Conservation (phyloP, 2,888 invertebrate genomes). For the Acleris cristana region DNA sequence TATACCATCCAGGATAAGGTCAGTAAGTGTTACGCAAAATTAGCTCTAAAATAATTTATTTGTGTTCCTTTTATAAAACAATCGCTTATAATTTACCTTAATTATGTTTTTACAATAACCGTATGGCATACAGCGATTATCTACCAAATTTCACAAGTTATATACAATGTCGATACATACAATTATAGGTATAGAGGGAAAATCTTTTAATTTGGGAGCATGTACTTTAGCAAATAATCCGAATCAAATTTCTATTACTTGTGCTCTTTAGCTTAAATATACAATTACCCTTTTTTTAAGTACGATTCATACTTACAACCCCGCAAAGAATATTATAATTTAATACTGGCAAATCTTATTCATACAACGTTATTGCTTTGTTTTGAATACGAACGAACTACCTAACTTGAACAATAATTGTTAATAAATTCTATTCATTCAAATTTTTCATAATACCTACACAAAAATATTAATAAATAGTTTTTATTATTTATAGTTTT, state of each 20-base stretch:
- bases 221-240: constrained; percentile 12
- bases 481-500: constrained; percentile 60
- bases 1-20: not conserved
- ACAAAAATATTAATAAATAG: constrained; percentile 72
- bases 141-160: constrained; percentile 62
- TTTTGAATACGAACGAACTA: constrained; percentile 49
- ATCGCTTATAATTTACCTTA: constrained; percentile 69
- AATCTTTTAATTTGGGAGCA: constrained; percentile 27
- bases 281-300: constrained; percentile 50
- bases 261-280: constrained; percentile 34
- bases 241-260: constrained; percentile 18
- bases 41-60: constrained; percentile 83
- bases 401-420: constrained; percentile 48
- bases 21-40: constrained; percentile 38
- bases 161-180: constrained; percentile 48
- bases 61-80: constrained; percentile 80
- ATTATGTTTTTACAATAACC: constrained; percentile 70
- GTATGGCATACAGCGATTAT: constrained; percentile 62
- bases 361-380: constrained; percentile 75
- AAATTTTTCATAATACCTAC: constrained; percentile 61
- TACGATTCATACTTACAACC: constrained; percentile 53
- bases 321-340: constrained; percentile 46
- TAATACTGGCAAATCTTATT: constrained; percentile 70
- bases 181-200: constrained; percentile 28
- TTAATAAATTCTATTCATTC: constrained; percentile 46